phyloP scores from a whole-genome alignment of 2,113 vertebrate species.

The Pteruthius melanotis region DNA sequence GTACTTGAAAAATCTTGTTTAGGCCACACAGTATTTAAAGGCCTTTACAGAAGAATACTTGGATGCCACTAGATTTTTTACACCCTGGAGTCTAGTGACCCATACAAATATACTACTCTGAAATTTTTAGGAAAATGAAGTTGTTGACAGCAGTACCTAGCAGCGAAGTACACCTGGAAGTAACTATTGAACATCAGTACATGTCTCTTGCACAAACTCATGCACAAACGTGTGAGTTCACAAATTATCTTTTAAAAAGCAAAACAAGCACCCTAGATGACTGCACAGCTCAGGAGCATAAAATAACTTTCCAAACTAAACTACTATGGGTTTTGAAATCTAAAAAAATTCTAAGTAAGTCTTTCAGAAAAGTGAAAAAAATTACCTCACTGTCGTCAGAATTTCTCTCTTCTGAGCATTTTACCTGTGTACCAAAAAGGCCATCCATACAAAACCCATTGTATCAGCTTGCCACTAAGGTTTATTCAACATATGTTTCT shows the following conservation, averaged over 20 bases:
- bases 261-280: background rate
- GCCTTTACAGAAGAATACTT: background rate
- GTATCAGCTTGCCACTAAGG: background rate
- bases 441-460: background rate
- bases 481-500: background rate
- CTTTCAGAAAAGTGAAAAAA: background rate
- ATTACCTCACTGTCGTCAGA: background rate
- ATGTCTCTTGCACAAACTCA: background rate
- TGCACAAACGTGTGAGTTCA: background rate
- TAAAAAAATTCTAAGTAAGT: background rate
- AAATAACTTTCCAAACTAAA: background rate
- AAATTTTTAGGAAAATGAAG: background rate
- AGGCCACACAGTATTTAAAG: background rate
- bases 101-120: background rate
- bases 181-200: background rate
- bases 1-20: background rate
- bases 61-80: background rate
- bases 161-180: background rate
- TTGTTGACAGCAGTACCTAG: background rate
- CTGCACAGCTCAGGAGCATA: background rate
- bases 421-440: background rate
- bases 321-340: background rate
- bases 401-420: background rate
- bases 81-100: background rate
- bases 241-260: background rate